Evolutionary conservation across 2,797 vertebrate species (phyloP).

Genomic region (Pelobates cultripes): DNA sequence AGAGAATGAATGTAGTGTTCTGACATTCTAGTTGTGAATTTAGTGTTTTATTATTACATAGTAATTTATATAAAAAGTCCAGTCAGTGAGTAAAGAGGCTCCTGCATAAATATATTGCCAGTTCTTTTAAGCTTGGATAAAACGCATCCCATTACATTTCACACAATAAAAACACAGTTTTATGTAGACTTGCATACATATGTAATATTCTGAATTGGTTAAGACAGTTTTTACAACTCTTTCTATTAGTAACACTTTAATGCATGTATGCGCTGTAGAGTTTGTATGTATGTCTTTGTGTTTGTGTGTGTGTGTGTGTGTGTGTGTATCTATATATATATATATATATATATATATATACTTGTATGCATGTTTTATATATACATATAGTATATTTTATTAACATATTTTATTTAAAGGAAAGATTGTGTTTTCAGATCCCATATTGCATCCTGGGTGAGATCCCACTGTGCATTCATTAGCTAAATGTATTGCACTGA

Average conservation of each 20-base stretch:
- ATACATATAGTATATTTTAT: too few relatives aligned
- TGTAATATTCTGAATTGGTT: background rate
- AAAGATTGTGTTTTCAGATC: too few relatives aligned
- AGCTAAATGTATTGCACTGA: too few relatives aligned
- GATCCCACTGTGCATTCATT: too few relatives aligned
- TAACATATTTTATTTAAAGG: too few relatives aligned
- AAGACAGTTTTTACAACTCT: background rate
- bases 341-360: too few relatives aligned
- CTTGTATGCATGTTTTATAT: background rate
- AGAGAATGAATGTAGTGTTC: background rate
- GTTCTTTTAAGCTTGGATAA: conserved; percentile 7
- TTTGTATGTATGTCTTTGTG: too few relatives aligned
- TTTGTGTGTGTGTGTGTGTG: too few relatives aligned
- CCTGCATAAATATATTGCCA: conserved; percentile 18
- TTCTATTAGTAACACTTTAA: too few relatives aligned
- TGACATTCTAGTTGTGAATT: conserved; percentile 12
- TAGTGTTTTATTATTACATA: conserved; percentile 7
- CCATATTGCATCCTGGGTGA: too few relatives aligned
- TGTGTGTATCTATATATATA: too few relatives aligned
- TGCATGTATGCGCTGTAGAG: background rate
- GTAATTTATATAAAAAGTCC: conserved; percentile 15
- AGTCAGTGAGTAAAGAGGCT: background rate
- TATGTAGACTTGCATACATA: background rate
- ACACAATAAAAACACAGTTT: background rate
- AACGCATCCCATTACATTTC: background rate